phyloP scores from a whole-genome alignment of 2,888 invertebrate genomes.

The Archaeoteleia sp. region DNA sequence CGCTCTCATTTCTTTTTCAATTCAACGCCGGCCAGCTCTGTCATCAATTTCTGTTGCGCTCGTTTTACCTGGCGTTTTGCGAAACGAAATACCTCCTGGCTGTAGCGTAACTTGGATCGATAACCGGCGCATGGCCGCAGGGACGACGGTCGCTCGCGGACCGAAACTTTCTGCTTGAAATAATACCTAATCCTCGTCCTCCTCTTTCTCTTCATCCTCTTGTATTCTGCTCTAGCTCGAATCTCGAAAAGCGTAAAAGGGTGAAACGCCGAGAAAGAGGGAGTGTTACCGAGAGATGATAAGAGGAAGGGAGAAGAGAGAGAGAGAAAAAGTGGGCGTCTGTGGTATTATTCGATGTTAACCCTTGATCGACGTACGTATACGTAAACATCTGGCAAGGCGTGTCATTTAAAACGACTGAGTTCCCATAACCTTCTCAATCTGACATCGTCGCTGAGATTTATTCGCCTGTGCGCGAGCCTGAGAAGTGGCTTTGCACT shows the following conservation, averaged over 20 bases:
- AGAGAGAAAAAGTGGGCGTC: constrained; percentile 8
- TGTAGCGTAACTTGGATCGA: constrained; percentile 62
- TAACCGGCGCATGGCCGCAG: constrained; percentile 66
- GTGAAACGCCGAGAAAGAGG: constrained; percentile 6
- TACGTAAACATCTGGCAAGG: constrained; percentile 47
- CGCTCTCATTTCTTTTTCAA: constrained; percentile 30
- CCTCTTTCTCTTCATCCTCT: constrained; percentile 11
- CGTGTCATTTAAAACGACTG: constrained; percentile 55
- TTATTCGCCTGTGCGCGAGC: constrained; percentile 31
- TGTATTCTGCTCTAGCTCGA: constrained; percentile 26
- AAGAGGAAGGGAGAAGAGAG: not conserved
- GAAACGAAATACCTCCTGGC: constrained; percentile 59
- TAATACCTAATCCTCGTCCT: constrained; percentile 49
- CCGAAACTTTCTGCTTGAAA: constrained; percentile 58
- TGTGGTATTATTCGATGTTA: constrained; percentile 15
- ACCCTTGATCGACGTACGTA: constrained; percentile 14
- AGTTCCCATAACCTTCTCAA: constrained; percentile 49
- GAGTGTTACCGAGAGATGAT: constrained; percentile 6
- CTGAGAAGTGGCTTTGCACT: constrained; percentile 21
- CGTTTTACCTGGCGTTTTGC: constrained; percentile 56
- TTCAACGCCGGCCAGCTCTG: constrained; percentile 37
- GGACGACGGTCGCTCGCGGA: constrained; percentile 53
- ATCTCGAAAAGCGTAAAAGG: constrained; percentile 20
- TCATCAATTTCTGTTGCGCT: constrained; percentile 53
- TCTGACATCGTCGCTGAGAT: constrained; percentile 18